A percentile compares a stretch with the other conserved stretches of the same genome.
Conservation (phyloP, 2,888 invertebrate species). For the Morinoia aosen region DNA sequence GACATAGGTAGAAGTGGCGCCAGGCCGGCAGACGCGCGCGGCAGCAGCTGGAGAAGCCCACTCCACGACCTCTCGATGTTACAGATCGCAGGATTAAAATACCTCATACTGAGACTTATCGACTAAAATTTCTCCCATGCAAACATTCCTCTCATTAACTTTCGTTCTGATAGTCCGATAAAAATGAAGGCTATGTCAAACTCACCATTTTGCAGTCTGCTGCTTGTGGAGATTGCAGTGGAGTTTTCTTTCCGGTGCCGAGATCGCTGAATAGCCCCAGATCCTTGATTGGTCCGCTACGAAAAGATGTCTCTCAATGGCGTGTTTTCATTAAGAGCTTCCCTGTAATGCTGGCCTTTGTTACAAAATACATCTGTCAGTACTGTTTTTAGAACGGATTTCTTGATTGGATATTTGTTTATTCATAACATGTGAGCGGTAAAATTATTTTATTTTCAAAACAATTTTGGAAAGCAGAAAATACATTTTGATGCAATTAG, state of each 20-base stretch:
- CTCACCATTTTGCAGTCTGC: background rate
- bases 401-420: background rate
- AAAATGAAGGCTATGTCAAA: background rate
- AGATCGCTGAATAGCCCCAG: background rate
- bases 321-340: background rate
- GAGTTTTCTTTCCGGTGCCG: background rate
- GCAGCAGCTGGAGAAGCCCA: too few species aligned
- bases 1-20: too few species aligned
- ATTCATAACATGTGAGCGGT: background rate
- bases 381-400: background rate
- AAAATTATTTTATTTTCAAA: background rate
- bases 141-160: background rate
- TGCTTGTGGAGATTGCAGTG: background rate
- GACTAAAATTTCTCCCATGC: background rate
- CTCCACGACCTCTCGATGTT: too few species aligned
- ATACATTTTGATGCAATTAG: too few species aligned
- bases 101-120: background rate
- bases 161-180: background rate
- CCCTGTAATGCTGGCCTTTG: background rate
- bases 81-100: too few species aligned
- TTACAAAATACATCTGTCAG: background rate
- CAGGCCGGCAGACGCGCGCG: too few species aligned
- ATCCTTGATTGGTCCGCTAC: background rate
- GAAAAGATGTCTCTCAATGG: background rate
- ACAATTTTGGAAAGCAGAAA: background rate